phyloP scores from a whole-genome alignment of 1,140 invertebrate species.

The Rhizoglyphus robini region DNA sequence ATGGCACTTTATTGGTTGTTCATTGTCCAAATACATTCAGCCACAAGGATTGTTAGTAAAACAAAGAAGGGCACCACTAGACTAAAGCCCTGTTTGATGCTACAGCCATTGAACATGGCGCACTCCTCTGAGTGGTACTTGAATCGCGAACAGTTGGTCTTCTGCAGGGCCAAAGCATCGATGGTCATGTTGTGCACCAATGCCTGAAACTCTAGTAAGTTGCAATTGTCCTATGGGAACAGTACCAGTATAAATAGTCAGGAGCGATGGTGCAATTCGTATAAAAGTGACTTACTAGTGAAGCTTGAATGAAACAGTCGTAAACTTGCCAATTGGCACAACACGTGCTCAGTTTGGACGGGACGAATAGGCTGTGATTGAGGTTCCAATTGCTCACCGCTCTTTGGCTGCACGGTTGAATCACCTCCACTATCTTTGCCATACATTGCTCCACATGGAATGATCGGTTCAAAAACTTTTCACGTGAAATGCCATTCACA shows the following conservation, averaged over 20 bases:
- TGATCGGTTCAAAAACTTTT: too few species aligned
- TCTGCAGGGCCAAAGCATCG: neutral
- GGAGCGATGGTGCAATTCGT: neutral
- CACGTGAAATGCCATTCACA: too few species aligned
- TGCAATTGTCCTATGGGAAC: neutral
- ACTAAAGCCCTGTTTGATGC: neutral
- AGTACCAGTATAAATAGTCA: too few species aligned
- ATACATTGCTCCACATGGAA: conserved; percentile 1
- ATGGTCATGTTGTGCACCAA: neutral
- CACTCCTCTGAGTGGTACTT: conserved; percentile 2
- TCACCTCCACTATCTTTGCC: conserved; percentile 1
- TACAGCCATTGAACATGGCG: neutral
- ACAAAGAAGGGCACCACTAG: neutral
- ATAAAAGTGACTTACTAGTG: conserved; percentile 8
- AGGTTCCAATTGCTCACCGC: conserved; percentile 11
- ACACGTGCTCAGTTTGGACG: conserved; percentile 1
- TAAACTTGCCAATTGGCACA: conserved; percentile 16
- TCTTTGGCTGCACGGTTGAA: conserved; percentile 7
- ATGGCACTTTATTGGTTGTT: too few species aligned
- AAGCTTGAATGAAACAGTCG: conserved; percentile 3
- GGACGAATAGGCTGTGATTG: conserved; percentile 2
- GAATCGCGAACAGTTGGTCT: conserved; percentile 2
- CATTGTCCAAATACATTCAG: too few species aligned
- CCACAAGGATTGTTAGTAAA: too few species aligned
- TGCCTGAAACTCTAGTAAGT: conserved; percentile 5